These are phyloP conservation scores for Samia ricini DNA, from an alignment of 1,140 invertebrate genomes.

Conservation along the genomic window DNA sequence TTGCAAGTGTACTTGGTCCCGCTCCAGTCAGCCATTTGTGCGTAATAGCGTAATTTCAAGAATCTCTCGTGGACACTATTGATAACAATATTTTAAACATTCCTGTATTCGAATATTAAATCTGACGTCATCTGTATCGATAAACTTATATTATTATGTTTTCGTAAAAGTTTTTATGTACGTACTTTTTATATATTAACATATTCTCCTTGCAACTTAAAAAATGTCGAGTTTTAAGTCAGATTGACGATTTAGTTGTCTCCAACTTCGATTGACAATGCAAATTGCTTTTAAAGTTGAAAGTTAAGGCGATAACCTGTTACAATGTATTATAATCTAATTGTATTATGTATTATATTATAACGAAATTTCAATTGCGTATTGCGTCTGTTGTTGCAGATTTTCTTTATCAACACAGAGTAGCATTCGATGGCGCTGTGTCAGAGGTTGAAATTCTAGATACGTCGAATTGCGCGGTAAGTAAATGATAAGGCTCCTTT, in stretches of 20 bases:
- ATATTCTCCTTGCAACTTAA: constrained; percentile 50
- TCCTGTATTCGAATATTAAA: constrained; percentile 5
- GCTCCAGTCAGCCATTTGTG: too few species aligned
- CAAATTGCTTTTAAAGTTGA: constrained; percentile 19
- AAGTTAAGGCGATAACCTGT: neutral
- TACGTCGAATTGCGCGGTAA: constrained; percentile 88
- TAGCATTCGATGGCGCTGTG: constrained; percentile 86
- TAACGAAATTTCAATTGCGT: neutral
- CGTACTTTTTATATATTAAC: constrained; percentile 27
- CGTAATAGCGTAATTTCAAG: too few species aligned
- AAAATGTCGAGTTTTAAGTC: constrained; percentile 31
- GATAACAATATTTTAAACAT: constrained; percentile 8
- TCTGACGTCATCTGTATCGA: constrained; percentile 3
- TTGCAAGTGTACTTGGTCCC: too few species aligned
- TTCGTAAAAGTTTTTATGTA: neutral
- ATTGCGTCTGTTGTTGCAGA: constrained; percentile 79
- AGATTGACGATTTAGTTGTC: constrained; percentile 25
- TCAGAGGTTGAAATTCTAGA: constrained; percentile 91
- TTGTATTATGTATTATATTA: neutral
- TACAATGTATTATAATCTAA: neutral
- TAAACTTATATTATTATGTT: neutral
- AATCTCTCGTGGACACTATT: neutral
- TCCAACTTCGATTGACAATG: constrained; percentile 12
- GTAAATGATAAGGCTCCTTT: constrained; percentile 39
- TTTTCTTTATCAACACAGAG: constrained; percentile 87